Evolutionary conservation across 2,113 vertebrate species (phyloP), one percentile per base, ranked within the genome.

Genomic region (Crotophaga sulcirostris): DNA sequence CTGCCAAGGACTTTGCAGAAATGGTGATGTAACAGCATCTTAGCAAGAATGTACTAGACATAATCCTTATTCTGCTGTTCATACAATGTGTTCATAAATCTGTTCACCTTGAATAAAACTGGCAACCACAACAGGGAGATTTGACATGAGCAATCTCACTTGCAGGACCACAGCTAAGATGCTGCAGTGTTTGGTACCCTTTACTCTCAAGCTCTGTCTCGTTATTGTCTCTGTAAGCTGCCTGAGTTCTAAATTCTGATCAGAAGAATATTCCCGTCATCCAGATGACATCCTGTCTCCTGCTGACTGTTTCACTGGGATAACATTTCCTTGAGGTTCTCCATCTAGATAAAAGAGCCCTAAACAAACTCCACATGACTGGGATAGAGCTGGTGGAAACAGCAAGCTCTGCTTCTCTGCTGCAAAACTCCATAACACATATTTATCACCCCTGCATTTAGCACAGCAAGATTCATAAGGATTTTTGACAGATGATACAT

Each of bases 211-310:
- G 36, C 54, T 58, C 21, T 78, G 52, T 67, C 67, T 87, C 2
- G 0, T 73, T 64, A 29, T 45, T 82, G 78, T 76, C 67, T 80
- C 52, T 69, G 28, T 64, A 90, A 95, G 40, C 47, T 7, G 2
- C 47, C 69, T 93, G 69, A 11, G 84, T 64, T 93, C 62, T 90
- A 44, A 87, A 76, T 62, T 83, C 67, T 69, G 59, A 34, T 58
- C 45, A 56, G 40, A 89, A 90, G 36, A 76, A 69, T 80, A 72
- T 64, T 93, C 42, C 66, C 36, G 52, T 78, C 38, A 72, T 55
- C 52, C 52, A 80, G n/a, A 69, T 29, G 38, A 78, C 67, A 91
- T 76, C 49, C 45, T 82, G 40, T 51, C 20, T 84, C 62, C 74
- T 76, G 54, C n/a, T 67, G 73, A 3, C 42, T 24, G 87, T 88